Evolutionary conservation across 2,888 invertebrate species (phyloP).

Genomic region (Drosophila subsilvestris): DNA sequence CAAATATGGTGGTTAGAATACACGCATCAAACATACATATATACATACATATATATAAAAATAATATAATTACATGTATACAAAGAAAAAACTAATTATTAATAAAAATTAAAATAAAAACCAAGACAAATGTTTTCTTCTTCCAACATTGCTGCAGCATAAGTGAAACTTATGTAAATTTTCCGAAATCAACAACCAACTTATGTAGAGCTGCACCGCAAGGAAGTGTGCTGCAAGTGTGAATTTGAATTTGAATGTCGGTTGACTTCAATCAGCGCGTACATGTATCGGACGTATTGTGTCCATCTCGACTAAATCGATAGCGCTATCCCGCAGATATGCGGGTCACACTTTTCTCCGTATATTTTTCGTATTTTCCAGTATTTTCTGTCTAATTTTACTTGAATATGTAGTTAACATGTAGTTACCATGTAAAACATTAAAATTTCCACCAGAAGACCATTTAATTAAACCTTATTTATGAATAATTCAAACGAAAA

Average conservation of each 20-base stretch:
- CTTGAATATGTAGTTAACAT: no score
- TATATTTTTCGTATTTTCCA: no score
- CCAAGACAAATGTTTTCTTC: background rate
- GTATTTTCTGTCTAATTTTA: no score
- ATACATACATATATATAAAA: constrained; percentile 33
- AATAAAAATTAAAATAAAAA: constrained; percentile 69
- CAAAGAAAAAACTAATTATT: constrained; percentile 68
- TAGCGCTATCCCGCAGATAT: no score
- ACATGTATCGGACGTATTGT: no score
- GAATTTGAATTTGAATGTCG: background rate
- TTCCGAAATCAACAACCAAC: background rate
- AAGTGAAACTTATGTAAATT: no score
- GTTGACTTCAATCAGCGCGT: background rate
- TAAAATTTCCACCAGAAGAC: no score
- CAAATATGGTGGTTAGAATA: constrained; percentile 29
- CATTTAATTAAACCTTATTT: no score
- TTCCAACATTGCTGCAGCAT: background rate
- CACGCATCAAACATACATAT: constrained; percentile 57
- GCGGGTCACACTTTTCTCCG: no score
- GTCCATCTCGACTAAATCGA: no score
- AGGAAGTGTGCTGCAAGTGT: background rate
- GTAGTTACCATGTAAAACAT: no score
- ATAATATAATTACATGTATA: constrained; percentile 74
- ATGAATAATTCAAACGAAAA: no score
- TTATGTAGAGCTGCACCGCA: background rate